Evolutionary conservation across 2,113 vertebrate species (phyloP), one percentile per base, ranked within the genome.

Genomic region (Channa maculata): DNA sequence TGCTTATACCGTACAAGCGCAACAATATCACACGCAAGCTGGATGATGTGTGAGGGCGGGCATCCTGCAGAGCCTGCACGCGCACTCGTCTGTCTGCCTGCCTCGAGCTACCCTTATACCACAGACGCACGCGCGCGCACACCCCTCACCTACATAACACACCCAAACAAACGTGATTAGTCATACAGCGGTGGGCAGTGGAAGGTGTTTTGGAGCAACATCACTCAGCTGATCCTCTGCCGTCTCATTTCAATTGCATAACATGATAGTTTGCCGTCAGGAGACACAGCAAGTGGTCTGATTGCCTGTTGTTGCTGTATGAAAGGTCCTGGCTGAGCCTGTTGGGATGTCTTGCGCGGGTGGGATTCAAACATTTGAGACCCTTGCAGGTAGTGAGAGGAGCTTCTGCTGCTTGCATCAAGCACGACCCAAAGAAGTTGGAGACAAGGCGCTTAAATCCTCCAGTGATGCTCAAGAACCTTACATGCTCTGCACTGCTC

Each of bases 231-330:
- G 58, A 82, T 82, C 66, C 33, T 24, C 66, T 59, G 69, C 9
- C 73, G 57, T 81, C 64, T 71, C 52, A 10, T 71, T 38, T 73
- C 5, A 69, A 65, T 83, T 65, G 62, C 51, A 81, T 71, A 72
- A 69, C 58, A 5, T 54, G 9, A 60, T 70, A 5, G 58, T 45
- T 38, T 34, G 48, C 34, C 61, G 45, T 65, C 70, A 67, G 33
- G 12, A 77, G 33, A 11, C 65, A 7, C 50, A 57, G 65, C 38
- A 53, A 50, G n/a, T 71, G 37, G 60, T 77, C 49, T 76, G 72
- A 78, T 51, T 77, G 65, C 67, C 48, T 13, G 46, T 71, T 73
- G 77, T 80, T 83, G 84, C 71, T 76, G 24, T 24, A 71, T 83
- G 84, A 83, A 66, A 64, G 62, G 54, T 82, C n/a, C 33, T 33